Percentiles rank a stretch among this genome's conserved stretches.
These are phyloP conservation scores for Chloromyia formosa DNA, from an alignment of 2,888 invertebrate genomes.

Conservation along the genomic window DNA sequence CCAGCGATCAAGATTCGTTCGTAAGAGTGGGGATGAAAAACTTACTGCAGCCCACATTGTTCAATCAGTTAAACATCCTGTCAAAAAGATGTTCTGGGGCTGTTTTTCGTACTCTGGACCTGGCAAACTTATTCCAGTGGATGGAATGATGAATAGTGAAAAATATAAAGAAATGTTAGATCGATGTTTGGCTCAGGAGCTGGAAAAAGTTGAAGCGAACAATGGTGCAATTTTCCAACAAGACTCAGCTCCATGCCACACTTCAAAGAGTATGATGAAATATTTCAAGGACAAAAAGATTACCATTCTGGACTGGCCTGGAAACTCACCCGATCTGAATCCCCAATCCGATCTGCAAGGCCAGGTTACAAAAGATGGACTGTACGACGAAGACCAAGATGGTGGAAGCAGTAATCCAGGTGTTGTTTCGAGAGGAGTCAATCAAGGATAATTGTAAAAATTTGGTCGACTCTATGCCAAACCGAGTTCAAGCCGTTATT, in stretches of 20 bases:
- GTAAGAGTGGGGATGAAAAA: not conserved
- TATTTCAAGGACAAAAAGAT: constrained; percentile 27
- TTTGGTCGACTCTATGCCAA: too few species aligned
- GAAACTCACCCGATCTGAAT: constrained; percentile 33
- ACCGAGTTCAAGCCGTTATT: too few species aligned
- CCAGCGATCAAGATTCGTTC: constrained; percentile 1
- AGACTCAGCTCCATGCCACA: constrained; percentile 24
- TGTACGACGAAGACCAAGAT: too few species aligned
- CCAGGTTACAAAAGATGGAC: too few species aligned
- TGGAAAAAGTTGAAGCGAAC: constrained; percentile 22
- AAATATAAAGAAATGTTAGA: constrained; percentile 18
- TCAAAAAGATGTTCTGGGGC: constrained; percentile 27
- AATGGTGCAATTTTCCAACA: not conserved
- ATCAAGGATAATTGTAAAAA: too few species aligned
- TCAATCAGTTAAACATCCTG: constrained; percentile 19
- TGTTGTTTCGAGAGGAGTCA: too few species aligned
- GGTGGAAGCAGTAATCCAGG: too few species aligned
- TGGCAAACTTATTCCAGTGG: not conserved
- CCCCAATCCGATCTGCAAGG: constrained; percentile 14
- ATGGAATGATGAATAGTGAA: constrained; percentile 26
- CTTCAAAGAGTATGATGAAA: constrained; percentile 19
- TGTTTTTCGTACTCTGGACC: constrained; percentile 22
- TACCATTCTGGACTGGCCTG: constrained; percentile 30
- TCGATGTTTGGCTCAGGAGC: constrained; percentile 1
- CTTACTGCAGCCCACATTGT: constrained; percentile 10